Conservation (phyloP, 2,888 invertebrate genomes). For the Meliscaeva auricollis region DNA sequence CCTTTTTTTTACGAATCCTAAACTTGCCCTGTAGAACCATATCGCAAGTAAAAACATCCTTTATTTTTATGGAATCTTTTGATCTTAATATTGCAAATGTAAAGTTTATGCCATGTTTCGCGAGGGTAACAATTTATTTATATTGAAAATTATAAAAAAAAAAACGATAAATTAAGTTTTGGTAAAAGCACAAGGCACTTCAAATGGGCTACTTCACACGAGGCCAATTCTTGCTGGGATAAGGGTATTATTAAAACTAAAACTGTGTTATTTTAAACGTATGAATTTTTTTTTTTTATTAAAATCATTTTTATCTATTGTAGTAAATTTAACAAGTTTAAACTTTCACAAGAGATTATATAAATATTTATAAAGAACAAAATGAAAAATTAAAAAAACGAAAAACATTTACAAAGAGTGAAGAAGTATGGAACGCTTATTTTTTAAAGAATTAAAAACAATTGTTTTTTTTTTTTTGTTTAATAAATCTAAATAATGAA, state of each 20-base stretch:
- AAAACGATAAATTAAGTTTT: too few relatives aligned
- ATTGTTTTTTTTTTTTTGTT: constrained; percentile 5
- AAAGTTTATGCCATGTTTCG: too few relatives aligned
- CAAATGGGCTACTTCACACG: too few relatives aligned
- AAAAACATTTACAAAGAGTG: constrained; percentile 46
- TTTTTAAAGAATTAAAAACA: constrained; percentile 37
- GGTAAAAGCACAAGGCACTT: too few relatives aligned
- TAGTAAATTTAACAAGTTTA: constrained; percentile 62
- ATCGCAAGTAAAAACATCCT: too few relatives aligned
- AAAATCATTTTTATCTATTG: constrained; percentile 55
- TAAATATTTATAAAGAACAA: constrained; percentile 23
- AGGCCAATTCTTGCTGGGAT: too few relatives aligned
- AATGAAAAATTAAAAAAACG: not conserved
- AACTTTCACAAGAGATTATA: constrained; percentile 42
- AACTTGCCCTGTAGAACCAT: too few relatives aligned
- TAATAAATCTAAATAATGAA: constrained; percentile 23
- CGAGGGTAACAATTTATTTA: too few relatives aligned
- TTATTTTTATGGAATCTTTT: too few relatives aligned
- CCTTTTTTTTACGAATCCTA: too few relatives aligned
- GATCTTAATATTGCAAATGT: too few relatives aligned
- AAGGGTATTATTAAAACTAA: constrained; percentile 1
- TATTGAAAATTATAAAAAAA: too few relatives aligned
- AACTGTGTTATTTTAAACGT: not conserved
- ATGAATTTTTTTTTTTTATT: constrained; percentile 39
- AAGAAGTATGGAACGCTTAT: constrained; percentile 34